These are phyloP conservation scores for Cyanistes caeruleus DNA, from an alignment of 2,113 vertebrate species.

Conservation along the genomic window DNA sequence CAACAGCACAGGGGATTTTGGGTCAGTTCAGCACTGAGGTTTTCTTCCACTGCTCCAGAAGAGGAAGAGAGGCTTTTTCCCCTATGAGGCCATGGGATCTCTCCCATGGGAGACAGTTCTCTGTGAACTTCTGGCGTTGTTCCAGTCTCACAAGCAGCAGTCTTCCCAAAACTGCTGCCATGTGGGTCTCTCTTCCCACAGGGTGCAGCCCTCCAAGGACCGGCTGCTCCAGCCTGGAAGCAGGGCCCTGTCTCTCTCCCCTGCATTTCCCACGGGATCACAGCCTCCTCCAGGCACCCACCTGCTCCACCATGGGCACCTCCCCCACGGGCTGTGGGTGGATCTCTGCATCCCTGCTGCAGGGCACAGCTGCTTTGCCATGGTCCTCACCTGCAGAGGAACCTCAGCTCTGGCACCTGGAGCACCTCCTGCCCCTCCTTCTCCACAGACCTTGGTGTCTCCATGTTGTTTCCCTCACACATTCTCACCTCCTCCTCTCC, in stretches of 20 bases:
- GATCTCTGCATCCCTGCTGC: neutral
- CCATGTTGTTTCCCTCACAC: neutral
- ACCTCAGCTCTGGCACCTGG: neutral
- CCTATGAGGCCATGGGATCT: neutral
- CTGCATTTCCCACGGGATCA: neutral
- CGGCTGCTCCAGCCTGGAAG: neutral
- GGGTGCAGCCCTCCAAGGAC: neutral
- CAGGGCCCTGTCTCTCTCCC: neutral
- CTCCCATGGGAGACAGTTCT: neutral
- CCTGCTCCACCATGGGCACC: neutral
- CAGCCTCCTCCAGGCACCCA: neutral
- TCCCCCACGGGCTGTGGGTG: neutral
- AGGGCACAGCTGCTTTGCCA: no score
- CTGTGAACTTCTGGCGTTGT: neutral
- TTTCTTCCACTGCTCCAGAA: neutral
- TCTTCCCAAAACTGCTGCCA: neutral
- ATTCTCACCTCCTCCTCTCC: neutral
- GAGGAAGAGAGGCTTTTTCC: neutral
- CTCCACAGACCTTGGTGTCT: neutral
- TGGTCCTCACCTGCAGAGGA: neutral
- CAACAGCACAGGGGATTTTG: neutral
- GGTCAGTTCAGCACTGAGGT: neutral
- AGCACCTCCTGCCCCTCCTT: neutral
- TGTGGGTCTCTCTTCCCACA: rapidly evolving
- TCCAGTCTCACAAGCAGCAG: neutral